phyloP scores from a whole-genome alignment of 2,888 invertebrate genomes.

The Clostera curtula region DNA sequence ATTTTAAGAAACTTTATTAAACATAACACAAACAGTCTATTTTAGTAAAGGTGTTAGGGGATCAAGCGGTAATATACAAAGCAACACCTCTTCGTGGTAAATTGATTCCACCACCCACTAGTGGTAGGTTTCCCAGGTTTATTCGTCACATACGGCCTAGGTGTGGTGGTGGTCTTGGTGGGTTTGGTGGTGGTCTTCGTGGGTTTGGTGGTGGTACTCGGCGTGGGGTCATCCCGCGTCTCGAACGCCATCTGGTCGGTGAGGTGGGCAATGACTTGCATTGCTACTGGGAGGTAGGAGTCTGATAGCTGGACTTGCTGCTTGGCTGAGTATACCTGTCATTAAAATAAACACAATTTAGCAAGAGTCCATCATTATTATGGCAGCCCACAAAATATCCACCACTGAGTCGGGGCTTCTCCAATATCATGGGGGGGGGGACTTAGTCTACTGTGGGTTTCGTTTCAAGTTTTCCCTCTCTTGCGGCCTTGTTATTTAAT shows the following conservation, averaged over 20 bases:
- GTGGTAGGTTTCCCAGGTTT: slow-evolving; percentile 19
- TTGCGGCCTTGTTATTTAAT: too few species aligned
- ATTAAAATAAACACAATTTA: slow-evolving; percentile 5
- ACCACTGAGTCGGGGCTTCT: too few species aligned
- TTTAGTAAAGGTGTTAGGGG: too few species aligned
- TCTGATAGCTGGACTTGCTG: slow-evolving; percentile 71
- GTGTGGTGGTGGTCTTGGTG: slow-evolving; percentile 17
- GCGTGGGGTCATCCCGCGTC: slow-evolving; percentile 44
- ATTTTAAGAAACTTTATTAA: too few species aligned
- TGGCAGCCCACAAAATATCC: too few species aligned
- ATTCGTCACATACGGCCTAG: slow-evolving; percentile 33
- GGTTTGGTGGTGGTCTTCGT: slow-evolving; percentile 17
- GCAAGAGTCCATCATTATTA: too few species aligned
- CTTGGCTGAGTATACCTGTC: slow-evolving; percentile 56
- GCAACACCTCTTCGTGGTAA: slow-evolving; percentile 37
- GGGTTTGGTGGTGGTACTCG: slow-evolving; percentile 19
- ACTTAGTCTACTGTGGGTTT: too few species aligned
- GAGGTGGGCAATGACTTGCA: slow-evolving; percentile 79
- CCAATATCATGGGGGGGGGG: too few species aligned
- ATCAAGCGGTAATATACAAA: slow-evolving; percentile 18
- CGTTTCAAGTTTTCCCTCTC: too few species aligned
- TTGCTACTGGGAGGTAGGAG: slow-evolving; percentile 79
- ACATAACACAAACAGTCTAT: too few species aligned
- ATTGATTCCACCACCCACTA: slow-evolving; percentile 38
- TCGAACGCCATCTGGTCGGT: slow-evolving; percentile 78